Base-by-base conservation (phyloP, 1,140 invertebrate species). In the Hyposmocoma kahamanoa region DNA sequence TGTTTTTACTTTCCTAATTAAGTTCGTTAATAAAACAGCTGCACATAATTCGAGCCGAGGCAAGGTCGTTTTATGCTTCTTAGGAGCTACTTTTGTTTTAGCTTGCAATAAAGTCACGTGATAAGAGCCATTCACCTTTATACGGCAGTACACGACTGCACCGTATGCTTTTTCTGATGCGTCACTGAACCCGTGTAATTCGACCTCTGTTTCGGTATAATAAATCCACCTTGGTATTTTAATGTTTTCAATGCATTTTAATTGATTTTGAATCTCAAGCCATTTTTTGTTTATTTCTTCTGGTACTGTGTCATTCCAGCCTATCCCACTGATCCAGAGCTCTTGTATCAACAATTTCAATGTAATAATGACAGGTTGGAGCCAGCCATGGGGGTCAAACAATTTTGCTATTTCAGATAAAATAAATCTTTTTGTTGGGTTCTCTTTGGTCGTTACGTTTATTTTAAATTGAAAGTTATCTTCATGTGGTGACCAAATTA, bases 291-390 rank as follows among this genome's bases (percentile, higher is more conserved):
- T 17, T 21, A 68, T 3, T 1, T 63, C 50, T 4, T 42, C n/a
- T 11, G 64, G 47, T 5, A 76, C 9, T 10, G 17, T n/a, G 9
- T 74, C 56, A 47, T 88, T 84, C 84, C 84, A 87, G 1, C 59
- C 60, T n/a, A 74, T 13, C 6, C 67, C 57, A 11, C 32, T n/a
- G 19, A 64, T 21, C 83, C 84, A 85, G 1, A 88, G 21, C 22
- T 69, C 49, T 65, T 88, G 86, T 15, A 88, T 67, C 0, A 87
- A 53, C 0, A 87, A 69, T 62, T 88, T 88, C 1, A 67, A 56
- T 18, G 19, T 47, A 3, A 88, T 62, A 2, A 76, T 63, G 0
- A 76, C 44, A 11, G 86, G 87, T 1, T 59, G 56, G 5, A 86
- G 22, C 43, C 72, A 72, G 4, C 84, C 84, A n/a, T 73, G 43